These are phyloP conservation scores for Cyanocitta stelleri DNA, from an alignment of 2,113 vertebrate genomes.

Conservation along the genomic window DNA sequence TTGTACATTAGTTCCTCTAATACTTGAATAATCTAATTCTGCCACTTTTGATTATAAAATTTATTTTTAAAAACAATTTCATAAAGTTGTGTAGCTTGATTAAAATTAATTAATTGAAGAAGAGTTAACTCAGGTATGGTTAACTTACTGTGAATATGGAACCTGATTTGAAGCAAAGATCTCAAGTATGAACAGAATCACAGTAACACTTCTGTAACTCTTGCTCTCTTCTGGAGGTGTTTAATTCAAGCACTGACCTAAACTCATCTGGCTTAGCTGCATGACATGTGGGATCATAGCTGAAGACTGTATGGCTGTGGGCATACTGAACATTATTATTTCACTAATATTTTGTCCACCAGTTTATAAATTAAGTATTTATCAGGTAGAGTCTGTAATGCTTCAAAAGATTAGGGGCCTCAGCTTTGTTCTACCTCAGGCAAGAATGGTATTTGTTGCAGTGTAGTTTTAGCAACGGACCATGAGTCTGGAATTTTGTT, in stretches of 20 bases:
- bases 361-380: slow-evolving; percentile 4
- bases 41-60: neutral
- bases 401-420: neutral
- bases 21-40: neutral
- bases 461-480: neutral
- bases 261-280: neutral
- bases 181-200: neutral
- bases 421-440: neutral
- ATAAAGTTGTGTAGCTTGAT: neutral
- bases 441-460: neutral
- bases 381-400: neutral
- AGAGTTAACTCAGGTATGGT: neutral
- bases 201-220: neutral
- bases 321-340: neutral
- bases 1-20: neutral
- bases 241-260: neutral
- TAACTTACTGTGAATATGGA: neutral
- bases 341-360: neutral
- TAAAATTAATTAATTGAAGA: neutral
- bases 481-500: neutral
- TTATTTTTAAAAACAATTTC: neutral
- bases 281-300: neutral
- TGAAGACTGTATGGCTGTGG: neutral
- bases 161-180: neutral
- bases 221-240: neutral